Evolutionary conservation across 2,888 invertebrate species (phyloP).

Genomic region (Eupithecia subumbrata): DNA sequence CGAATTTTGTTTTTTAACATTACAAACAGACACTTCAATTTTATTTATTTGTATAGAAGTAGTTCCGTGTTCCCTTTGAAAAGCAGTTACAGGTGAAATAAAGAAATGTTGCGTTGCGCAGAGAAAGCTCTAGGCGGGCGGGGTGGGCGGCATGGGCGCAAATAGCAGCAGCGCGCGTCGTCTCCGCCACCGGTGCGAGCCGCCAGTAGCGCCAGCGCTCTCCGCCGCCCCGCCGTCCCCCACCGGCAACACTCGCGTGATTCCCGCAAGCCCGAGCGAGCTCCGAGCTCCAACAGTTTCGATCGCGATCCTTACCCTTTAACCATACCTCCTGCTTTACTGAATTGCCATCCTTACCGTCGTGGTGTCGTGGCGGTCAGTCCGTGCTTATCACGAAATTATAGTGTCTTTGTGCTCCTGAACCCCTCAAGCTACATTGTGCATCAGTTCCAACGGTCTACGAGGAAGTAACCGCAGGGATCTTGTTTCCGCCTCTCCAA

Average conservation of each 20-base stretch:
- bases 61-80: neutral
- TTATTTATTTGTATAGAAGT: neutral
- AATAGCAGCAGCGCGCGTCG: constrained; percentile 78
- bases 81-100: constrained; percentile 56
- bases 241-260: constrained; percentile 17
- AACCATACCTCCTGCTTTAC: neutral
- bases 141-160: constrained; percentile 73
- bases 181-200: constrained; percentile 47
- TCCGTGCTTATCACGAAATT: constrained; percentile 31
- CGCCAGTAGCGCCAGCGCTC: constrained; percentile 65
- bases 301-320: constrained; percentile 40
- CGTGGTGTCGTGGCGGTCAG: neutral
- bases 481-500: constrained; percentile 60
- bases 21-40: neutral
- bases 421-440: constrained; percentile 46
- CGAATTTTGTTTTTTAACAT: neutral
- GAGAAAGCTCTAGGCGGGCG: constrained; percentile 75
- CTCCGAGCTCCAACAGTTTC: constrained; percentile 43
- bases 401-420: constrained; percentile 12
- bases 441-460: constrained; percentile 51
- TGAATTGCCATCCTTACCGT: neutral
- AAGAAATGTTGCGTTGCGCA: constrained; percentile 77
- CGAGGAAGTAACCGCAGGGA: constrained; percentile 59
- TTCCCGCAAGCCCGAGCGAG: constrained; percentile 34
- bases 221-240: constrained; percentile 44